Base-by-base conservation (phyloP, 2,888 invertebrate species). In the Aproaerema taeniolella region DNA sequence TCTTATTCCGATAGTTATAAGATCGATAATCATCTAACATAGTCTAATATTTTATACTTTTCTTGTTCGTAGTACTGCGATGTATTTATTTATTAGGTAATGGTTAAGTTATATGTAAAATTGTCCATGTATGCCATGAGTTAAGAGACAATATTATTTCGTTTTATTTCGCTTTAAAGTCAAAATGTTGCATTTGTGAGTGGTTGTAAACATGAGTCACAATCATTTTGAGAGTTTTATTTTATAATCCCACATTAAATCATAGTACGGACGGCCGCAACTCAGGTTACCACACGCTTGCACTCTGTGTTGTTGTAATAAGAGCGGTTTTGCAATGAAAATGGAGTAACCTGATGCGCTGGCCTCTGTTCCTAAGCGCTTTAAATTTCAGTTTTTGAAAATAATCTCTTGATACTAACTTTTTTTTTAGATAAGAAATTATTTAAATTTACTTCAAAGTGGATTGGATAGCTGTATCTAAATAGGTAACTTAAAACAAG, bases 191-290 rank as follows among this genome's bases (percentile, higher is more conserved):
- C 80, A 81, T 78, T 79, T 80, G 82, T 81, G 81, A 77, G 77
- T 79, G 79, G 80, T 82, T 82, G 74, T 83, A 80, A 83, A 82
- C 78, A 79, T 71, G 78, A 81, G 81, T 82, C 80, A 81, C 81
- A 82, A 79, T 71, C 62, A 68, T 46, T 51, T 46, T 12, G 43
- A 55, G 65, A 29, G 42, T 78, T 77, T 79, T 65, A 72, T 73
- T 77, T 67, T 12, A 34, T 31, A n/a, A n/a, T 31, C 17, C 33
- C 33, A 11, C n/a, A n/a, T 8, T 11, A 2, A 16, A 15, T 31
- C 7, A n/a, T n/a, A n/a, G n/a, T n/a, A n/a, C n/a, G n/a, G n/a
- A n/a, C n/a, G n/a, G n/a, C n/a, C n/a, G n/a, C n/a, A n/a, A n/a
- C n/a, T n/a, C n/a, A n/a, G n/a, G n/a, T n/a, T n/a, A n/a, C n/a